A percentile compares a stretch with the other conserved stretches of the same genome.
These are phyloP conservation scores for Threskiornis aethiopicus DNA, from an alignment of 2,797 vertebrate species.

Conservation along the genomic window DNA sequence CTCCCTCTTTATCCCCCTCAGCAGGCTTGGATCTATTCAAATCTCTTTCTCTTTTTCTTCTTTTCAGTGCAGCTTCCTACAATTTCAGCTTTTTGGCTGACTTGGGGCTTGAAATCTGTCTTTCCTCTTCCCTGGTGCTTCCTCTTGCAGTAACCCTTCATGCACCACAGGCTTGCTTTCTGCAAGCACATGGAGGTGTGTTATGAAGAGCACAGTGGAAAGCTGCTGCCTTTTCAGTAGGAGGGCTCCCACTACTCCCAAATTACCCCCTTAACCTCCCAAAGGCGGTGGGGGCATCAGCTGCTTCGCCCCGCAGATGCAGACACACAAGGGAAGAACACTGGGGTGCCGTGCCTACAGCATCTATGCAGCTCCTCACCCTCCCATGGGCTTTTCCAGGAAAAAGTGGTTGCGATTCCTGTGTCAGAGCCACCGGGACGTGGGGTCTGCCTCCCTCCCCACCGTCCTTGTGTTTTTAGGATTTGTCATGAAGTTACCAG, in stretches of 20 bases:
- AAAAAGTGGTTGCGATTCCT: neutral
- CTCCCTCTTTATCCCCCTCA: neutral
- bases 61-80: conserved; percentile 11
- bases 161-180: neutral
- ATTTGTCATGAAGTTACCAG: neutral
- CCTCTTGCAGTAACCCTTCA: neutral
- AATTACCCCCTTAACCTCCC: neutral
- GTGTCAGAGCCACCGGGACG: rapidly evolving
- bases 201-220: neutral
- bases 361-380: neutral
- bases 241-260: neutral
- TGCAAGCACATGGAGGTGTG: neutral
- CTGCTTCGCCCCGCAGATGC: neutral
- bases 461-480: neutral
- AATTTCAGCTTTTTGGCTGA: conserved; percentile 21
- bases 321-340: neutral
- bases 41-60: neutral
- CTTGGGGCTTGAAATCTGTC: neutral
- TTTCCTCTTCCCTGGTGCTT: neutral
- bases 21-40: conserved; percentile 7
- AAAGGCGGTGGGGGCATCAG: rapidly evolving
- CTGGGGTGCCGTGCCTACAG: neutral
- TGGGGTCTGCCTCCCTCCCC: neutral
- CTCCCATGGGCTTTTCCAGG: neutral
- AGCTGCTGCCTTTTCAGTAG: neutral